A percentile compares a stretch with the other conserved stretches of the same genome.
Conservation (phyloP, 2,888 invertebrate species). For the Cryptus viduatorius region DNA sequence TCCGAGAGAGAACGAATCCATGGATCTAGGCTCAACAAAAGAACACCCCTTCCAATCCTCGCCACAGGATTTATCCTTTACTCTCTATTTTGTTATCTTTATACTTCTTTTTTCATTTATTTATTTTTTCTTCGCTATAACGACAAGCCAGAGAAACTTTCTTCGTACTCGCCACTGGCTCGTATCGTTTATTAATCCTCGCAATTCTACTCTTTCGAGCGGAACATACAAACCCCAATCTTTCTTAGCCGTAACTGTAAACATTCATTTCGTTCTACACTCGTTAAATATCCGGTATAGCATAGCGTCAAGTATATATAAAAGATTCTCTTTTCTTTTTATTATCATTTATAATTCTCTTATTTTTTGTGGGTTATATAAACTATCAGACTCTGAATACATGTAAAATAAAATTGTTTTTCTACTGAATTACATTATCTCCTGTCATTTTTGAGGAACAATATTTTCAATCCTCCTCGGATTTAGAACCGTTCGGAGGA, state of each 20-base stretch:
- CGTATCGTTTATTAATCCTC: background rate
- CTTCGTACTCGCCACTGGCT: background rate
- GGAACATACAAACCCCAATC: background rate
- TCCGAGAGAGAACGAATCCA: slow-evolving; percentile 12
- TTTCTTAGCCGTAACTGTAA: background rate
- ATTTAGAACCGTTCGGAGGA: no score
- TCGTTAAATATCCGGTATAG: no score
- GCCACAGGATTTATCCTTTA: slow-evolving; percentile 24
- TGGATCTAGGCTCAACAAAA: slow-evolving; percentile 57
- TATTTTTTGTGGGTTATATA: no score
- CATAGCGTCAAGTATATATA: no score
- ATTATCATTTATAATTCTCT: background rate
- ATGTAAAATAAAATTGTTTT: no score
- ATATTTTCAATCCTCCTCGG: no score
- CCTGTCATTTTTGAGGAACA: no score
- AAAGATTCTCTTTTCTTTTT: background rate
- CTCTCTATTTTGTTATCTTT: slow-evolving; percentile 39
- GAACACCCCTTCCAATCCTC: slow-evolving; percentile 39
- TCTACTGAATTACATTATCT: no score
- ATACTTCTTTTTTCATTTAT: background rate
- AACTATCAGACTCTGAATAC: no score
- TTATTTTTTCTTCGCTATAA: slow-evolving; percentile 13
- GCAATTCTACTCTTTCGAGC: background rate
- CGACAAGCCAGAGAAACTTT: background rate
- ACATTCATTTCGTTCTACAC: no score